Base-by-base conservation (phyloP, 1,140 invertebrate species). In the Cotesia vestalis region DNA sequence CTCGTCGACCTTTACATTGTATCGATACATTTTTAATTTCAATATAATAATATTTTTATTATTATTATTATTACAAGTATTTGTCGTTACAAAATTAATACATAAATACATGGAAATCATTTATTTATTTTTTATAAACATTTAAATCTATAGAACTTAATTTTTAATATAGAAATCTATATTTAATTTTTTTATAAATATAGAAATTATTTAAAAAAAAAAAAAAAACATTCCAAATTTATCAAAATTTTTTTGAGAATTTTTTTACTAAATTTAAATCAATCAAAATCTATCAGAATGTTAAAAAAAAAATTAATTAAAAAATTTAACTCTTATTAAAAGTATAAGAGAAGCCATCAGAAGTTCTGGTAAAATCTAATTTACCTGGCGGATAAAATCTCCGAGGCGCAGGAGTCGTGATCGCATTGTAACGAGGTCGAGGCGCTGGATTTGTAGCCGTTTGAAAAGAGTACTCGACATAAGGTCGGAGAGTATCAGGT, bases 371-470 rank as follows among this genome's bases (percentile, higher is more conserved):
- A 74, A 95, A 89, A 77, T 90, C 91, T 68, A 95, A 89, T 82
- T 95, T 94, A 70, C 94, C 94, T 2, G 94, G 93, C 20, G 93
- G 93, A 81, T 91, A 93, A 85, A 94, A 94, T 76, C 92, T 89
- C 73, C 90, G 89, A 1, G 93, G 91, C 11, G 90, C 86, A 57
- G 89, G 90, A 14, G 93, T 93, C 34, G 91, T 92, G 4, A 88
- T 84, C 53, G 88, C 88, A 76, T 89, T 89, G 77, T 88, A 88
- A 59, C 81, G 81, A 27, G 80, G 80, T 64, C 82, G 80, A 12
- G 80, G 80, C 72, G 79, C 76, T 51, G 75, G 76, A 12, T 73
- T 78, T 77, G 83, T 72, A 69, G 79, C 4, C 72, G 71, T 59
- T 60, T 77, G 81, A 87, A 71, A 83, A 77, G 72, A 84, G 85